Evolutionary conservation across 2,888 invertebrate species (phyloP).

Genomic region (Chamaedrilus cognettii): DNA sequence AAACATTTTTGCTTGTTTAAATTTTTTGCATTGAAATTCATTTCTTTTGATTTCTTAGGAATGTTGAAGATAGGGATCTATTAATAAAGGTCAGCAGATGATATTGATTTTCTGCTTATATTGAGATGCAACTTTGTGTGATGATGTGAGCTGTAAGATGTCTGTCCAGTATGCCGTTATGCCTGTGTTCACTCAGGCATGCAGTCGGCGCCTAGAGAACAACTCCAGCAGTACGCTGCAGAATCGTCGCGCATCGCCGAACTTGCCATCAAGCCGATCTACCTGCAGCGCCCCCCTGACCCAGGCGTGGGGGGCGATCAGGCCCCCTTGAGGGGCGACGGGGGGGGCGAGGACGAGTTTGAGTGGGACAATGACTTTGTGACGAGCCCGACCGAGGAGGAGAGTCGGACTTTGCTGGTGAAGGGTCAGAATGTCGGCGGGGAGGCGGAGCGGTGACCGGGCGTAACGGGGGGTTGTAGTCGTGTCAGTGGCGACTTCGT

Average conservation of each 20-base stretch:
- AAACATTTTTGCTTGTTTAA: too few species aligned
- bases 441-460: background rate
- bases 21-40: too few species aligned
- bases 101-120: background rate
- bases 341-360: slow-evolving; percentile 28
- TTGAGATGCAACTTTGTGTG: too few species aligned
- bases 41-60: too few species aligned
- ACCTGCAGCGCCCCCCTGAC: too few species aligned
- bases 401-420: slow-evolving; percentile 10
- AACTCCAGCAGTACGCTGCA: background rate
- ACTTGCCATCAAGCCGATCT: slow-evolving; percentile 20
- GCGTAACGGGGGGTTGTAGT: too few species aligned
- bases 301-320: background rate
- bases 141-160: too few species aligned
- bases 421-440: background rate
- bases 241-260: slow-evolving; percentile 13
- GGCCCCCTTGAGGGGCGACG: background rate
- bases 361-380: slow-evolving; percentile 35
- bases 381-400: slow-evolving; percentile 9
- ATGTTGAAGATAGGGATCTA: too few species aligned
- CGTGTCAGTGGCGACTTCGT: too few species aligned
- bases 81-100: background rate
- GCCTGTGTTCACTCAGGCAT: slow-evolving; percentile 26
- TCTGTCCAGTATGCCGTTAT: too few species aligned
- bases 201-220: slow-evolving; percentile 21